Base-by-base conservation (phyloP, 1,140 invertebrate genomes). In the Drosophila ambigua region DNA sequence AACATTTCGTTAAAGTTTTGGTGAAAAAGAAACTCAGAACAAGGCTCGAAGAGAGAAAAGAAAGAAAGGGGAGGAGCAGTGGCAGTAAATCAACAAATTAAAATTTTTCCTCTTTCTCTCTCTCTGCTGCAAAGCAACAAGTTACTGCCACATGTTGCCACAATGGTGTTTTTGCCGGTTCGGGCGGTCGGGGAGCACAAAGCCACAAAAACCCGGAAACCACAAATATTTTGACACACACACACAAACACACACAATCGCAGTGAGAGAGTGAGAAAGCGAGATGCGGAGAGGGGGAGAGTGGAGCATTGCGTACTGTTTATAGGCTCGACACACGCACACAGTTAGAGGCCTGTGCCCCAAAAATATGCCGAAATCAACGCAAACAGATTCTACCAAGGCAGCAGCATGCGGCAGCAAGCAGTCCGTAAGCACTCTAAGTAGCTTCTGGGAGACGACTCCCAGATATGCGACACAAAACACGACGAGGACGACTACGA, bases 371-470 rank as follows among this genome's bases (percentile, higher is more conserved):
- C 84, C 84, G 85, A 88, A 84, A 84, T 84, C 78, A 90, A 90
- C 87, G 87, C 87, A 90, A 90, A 90, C 87, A 90, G 82, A 77
- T 87, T 90, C 67, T 68, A 90, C 87, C 88, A 77, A 90, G 87
- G 55, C 54, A 79, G 26, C 87, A 90, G 88, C 49, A 90, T 49
- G 49, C 3, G 6, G 54, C 35, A 85, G 77, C 63, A 81, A 68
- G 77, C 49, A 75, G 55, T 54, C 65, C 52, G 72, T 20, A 0
- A 0, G 20, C 50, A 76, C 53, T 52, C 44, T 31, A 68, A 59
- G 13, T 49, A 16, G 43, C 24, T 35, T n/a, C 54, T 41, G 7
- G 24, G 41, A 15, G 23, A 54, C 53, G 45, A 53, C 51, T 58
- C 57, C 51, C 68, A 50, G 45, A 24, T 69, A 45, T 69, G 66